Conservation (phyloP, 2,888 invertebrate genomes). For the Eristalis arbustorum region DNA sequence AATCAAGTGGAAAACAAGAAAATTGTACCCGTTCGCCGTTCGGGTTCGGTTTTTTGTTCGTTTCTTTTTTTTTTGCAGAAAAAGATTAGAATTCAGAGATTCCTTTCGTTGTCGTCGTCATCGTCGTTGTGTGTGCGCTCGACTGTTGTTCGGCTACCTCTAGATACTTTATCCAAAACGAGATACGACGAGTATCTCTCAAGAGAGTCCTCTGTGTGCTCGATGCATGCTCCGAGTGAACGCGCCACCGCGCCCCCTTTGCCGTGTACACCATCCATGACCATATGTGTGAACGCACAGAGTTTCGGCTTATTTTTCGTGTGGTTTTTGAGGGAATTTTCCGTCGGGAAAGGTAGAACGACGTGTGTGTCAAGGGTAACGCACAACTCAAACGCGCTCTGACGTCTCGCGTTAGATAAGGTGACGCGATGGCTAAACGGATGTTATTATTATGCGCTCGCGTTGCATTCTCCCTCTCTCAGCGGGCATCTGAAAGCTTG, state of each 20-base stretch:
- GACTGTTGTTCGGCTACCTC: not conserved
- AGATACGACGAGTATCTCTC: not conserved
- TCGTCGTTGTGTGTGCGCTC: not conserved
- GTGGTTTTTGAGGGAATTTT: not conserved
- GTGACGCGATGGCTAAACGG: slow-evolving; percentile 57
- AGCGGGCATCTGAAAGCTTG: not conserved
- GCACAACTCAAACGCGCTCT: slow-evolving; percentile 34
- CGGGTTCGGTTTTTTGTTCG: not conserved
- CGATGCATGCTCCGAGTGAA: not conserved
- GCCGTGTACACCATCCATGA: too few species aligned
- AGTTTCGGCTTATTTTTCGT: not conserved
- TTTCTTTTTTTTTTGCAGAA: not conserved
- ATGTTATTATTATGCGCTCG: slow-evolving; percentile 36
- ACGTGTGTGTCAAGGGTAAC: slow-evolving; percentile 47
- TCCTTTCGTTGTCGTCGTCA: not conserved
- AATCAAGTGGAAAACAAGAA: slow-evolving; percentile 52
- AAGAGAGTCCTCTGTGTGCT: not conserved
- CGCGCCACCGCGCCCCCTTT: too few species aligned
- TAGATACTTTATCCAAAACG: slow-evolving; percentile 10
- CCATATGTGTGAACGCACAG: too few species aligned
- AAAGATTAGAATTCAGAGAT: slow-evolving; percentile 38
- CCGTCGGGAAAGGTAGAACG: not conserved
- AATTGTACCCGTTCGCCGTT: slow-evolving; percentile 24
- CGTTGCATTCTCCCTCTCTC: not conserved
- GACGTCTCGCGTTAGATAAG: slow-evolving; percentile 30